These are phyloP conservation scores for Chaetodon trifasciatus DNA, from an alignment of 2,797 vertebrate species.

Conservation along the genomic window DNA sequence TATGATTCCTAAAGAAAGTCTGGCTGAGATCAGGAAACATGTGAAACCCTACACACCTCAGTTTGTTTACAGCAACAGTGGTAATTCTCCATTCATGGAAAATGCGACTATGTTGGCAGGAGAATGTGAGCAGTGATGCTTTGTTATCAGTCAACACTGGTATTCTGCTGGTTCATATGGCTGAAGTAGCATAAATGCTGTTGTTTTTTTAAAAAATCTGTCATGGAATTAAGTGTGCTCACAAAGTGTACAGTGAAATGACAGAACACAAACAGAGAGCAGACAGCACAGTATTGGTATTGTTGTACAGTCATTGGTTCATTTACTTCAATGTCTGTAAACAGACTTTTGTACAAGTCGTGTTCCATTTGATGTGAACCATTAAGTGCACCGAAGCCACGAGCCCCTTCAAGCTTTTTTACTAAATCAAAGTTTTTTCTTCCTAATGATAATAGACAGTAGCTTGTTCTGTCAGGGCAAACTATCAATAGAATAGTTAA, in stretches of 20 bases:
- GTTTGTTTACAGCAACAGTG: conserved; percentile 40
- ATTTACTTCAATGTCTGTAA: conserved; percentile 25
- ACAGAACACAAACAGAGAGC: conserved; percentile 4
- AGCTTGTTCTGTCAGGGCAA: neutral
- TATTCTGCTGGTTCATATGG: conserved; percentile 33
- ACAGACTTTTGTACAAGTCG: conserved; percentile 21
- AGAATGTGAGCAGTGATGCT: conserved; percentile 18
- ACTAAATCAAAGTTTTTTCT: neutral
- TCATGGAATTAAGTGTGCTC: conserved; percentile 24
- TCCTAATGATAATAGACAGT: neutral
- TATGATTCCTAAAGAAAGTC: neutral
- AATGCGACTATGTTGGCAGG: conserved; percentile 15
- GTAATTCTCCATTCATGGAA: conserved; percentile 57
- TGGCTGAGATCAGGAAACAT: neutral
- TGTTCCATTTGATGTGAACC: neutral
- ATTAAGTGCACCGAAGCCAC: neutral
- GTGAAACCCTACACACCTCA: neutral
- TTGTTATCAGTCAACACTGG: conserved; percentile 58
- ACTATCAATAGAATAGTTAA: neutral
- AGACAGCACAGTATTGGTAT: neutral
- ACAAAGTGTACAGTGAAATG: neutral
- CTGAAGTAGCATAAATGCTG: conserved; percentile 9
- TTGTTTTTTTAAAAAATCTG: conserved; percentile 26
- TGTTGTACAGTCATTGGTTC: conserved; percentile 2
- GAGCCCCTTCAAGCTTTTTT: neutral